These are phyloP conservation scores for Synanceia verrucosa DNA, from an alignment of 2,797 vertebrate species.

Conservation along the genomic window DNA sequence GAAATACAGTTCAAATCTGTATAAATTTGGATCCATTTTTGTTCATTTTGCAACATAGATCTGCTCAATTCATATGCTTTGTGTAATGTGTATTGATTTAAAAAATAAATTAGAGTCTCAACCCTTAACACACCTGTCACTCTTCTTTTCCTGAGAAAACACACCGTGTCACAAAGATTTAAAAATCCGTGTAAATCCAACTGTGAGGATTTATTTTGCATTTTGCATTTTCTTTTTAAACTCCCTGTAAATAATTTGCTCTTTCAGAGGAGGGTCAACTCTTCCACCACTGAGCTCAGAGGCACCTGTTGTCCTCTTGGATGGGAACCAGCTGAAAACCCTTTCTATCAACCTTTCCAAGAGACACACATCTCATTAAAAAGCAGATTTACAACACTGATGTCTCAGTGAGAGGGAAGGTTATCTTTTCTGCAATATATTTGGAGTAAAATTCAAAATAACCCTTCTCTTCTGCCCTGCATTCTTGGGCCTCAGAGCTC, in stretches of 20 bases:
- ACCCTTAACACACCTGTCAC: not conserved
- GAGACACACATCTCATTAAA: not conserved
- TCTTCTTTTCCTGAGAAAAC: not conserved
- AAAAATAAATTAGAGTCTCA: not conserved
- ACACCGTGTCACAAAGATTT: not conserved
- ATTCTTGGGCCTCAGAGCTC: slow-evolving; percentile 8
- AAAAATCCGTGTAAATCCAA: not conserved
- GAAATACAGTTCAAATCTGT: not conserved
- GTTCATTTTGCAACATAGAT: not conserved
- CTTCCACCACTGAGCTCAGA: slow-evolving; percentile 1
- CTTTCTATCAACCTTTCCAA: no score
- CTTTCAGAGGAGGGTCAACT: not conserved
- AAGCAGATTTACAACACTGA: not conserved
- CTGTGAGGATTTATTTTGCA: not conserved
- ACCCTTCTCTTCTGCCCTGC: not conserved
- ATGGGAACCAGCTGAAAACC: slow-evolving; percentile 8
- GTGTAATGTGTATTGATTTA: not conserved
- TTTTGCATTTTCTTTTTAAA: no score
- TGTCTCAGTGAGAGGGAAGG: not conserved
- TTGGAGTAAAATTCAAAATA: slow-evolving; percentile 10
- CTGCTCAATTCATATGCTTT: not conserved
- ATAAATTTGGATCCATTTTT: not conserved
- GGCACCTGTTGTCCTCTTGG: slow-evolving; percentile 53
- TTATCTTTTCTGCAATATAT: not conserved
- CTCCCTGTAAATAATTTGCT: not conserved